Base-by-base conservation (phyloP, 2,113 vertebrate species). In the Chloropsis cyanopogon region DNA sequence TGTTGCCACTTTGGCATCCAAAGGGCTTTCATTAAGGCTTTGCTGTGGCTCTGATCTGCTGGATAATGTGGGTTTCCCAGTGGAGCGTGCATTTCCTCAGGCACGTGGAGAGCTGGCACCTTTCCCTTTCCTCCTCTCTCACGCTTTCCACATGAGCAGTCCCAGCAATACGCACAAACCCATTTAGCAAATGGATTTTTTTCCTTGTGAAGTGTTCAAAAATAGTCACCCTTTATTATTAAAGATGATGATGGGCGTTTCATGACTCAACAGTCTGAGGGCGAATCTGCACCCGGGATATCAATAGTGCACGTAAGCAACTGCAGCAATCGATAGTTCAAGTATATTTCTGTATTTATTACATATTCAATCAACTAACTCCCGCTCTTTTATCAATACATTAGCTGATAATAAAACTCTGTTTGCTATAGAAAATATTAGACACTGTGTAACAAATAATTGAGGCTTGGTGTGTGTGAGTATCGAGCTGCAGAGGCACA, bases 181-280 rank as follows among this genome's bases (percentile, higher is more conserved):
- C 95, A 92, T 93, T 96, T 94, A 97, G 94, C 93, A 92, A 79
- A 94, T 94, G 85, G 90, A 94, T 94, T 90, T 94, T 93, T 92
- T 85, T 52, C 7, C 76, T 63, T 4, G 63, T 57, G 44, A 92
- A 88, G 71, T 75, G 85, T 24, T 96, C 86, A 94, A 50, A 94
- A 96, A 92, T 25, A 96, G 90, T 86, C 82, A 28, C 71, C 41
- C 53, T 86, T 83, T 63, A 37, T 87, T 87, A 64, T 69, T 83
- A 91, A 84, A 69, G 70, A 78, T 29, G 82, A 78, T 87, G 90
- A 82, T 82, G 84, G 82, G 82, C 33, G 66, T 86, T 71, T 70
- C 57, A 59, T 72, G 93, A 95, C 77, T 87, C 79, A 44, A 72
- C 56, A 68, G 57, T 54, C 76, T 31, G 82, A 82, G 90, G 87